phyloP scores from a whole-genome alignment of 2,888 invertebrate genomes.

The Diaphora mendica region DNA sequence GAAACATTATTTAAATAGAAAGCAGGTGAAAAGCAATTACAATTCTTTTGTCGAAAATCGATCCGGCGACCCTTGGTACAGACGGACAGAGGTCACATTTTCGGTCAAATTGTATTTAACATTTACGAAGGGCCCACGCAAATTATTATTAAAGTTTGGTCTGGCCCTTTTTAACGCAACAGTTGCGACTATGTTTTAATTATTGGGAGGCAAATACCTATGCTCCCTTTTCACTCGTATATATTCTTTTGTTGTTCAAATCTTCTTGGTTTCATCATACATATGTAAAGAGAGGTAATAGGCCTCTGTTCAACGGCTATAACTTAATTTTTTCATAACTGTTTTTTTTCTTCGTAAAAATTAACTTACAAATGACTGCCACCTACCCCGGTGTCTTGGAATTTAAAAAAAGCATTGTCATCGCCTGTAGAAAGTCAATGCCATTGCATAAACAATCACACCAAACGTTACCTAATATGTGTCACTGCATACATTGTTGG shows the following conservation, averaged over 20 bases:
- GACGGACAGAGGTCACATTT: slow-evolving; percentile 16
- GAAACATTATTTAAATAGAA: background rate
- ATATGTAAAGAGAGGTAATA: background rate
- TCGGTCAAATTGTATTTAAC: slow-evolving; percentile 8
- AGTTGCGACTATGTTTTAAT: slow-evolving; percentile 3
- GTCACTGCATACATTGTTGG: slow-evolving; percentile 27
- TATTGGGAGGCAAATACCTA: background rate
- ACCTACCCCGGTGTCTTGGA: background rate
- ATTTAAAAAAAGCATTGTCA: background rate
- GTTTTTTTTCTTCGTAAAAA: no score
- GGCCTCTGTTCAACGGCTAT: background rate
- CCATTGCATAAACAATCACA: slow-evolving; percentile 27
- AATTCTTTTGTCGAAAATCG: slow-evolving; percentile 4
- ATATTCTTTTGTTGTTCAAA: background rate
- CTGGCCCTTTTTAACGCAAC: background rate
- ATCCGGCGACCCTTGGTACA: slow-evolving; percentile 12
- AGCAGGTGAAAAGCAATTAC: slow-evolving; percentile 8
- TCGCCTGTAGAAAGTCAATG: slow-evolving; percentile 19
- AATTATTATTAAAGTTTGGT: slow-evolving; percentile 3
- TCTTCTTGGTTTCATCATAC: background rate
- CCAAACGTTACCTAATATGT: slow-evolving; percentile 39
- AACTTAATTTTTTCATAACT: no score
- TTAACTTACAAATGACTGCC: background rate
- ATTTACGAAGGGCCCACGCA: slow-evolving; percentile 6
- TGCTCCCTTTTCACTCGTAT: background rate